Base-by-base conservation (phyloP, 2,888 invertebrate species). In the Carcina quercana region DNA sequence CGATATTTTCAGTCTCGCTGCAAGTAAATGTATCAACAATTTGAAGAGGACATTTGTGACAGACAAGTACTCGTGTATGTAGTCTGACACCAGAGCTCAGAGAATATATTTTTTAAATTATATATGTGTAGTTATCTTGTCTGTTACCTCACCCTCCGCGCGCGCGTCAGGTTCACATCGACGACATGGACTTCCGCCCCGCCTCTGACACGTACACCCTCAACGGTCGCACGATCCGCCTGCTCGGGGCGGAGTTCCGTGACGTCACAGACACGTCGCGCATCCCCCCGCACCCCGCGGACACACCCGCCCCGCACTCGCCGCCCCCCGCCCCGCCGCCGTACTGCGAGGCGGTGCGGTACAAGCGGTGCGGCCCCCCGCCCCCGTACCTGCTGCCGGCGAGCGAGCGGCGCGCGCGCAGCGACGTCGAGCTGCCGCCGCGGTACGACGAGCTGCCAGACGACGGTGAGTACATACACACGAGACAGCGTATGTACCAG, bases 281-380 rank as follows among this genome's bases (percentile, higher is more conserved):
- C 82, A 26, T 73, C 75, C 0, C 64, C 79, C 52, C 46, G 82
- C 1, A 70, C 70, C 33, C 82, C 80, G 20, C 40, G 63, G 86
- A 85, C 0, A 86, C 86, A 0, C 86, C 86, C 0, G 86, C 86
- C 0, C 70, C 73, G 3, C 75, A 78, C 35, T 26, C 74, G 0
- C 70, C 73, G 13, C 42, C 75, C n/a, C n/a, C n/a, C n/a, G n/a
- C 70, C 1, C 83, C 82, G 0, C 84, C 84, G 0, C 73, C 82
- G 0, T 83, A 83, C 28, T 71, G 63, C 0, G 82, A 83, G 26
- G 73, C 75, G 0, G 65, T 79, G 53, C 46, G 82, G 1, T 70
- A 71, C 33, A 82, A 82, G 20, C 40, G 63, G 2, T 70, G 66
- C 24, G 86, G 86, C 0, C 86, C 86, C 0, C 86, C 86, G 0